Evolutionary conservation across 2,888 invertebrate genomes (phyloP), one percentile per base, ranked within the genome.

Genomic region (Stegophylla sp.): DNA sequence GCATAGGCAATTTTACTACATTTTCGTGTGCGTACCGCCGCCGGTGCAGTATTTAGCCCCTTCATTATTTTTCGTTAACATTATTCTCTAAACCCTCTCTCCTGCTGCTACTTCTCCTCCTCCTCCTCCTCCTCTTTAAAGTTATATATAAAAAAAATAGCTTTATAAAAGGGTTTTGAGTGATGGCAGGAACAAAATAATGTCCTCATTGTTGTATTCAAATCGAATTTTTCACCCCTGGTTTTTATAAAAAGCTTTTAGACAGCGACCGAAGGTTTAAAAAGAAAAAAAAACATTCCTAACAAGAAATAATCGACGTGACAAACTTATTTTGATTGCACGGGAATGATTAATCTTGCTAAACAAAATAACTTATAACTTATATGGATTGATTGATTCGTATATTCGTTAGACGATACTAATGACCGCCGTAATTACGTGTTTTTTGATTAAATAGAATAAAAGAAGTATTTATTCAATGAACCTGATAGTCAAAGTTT

Each of bases 81-180:
- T 75, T 75, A 75, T 75, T 64, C 48, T 71, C 26, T 63, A 28
- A 26, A 10, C 20, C 2, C 1, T 4, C 28, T 63, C 3, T n/a
- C n/a, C n/a, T n/a, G n/a, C n/a, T n/a, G n/a, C n/a, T n/a, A n/a
- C 3, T 13, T 7, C 43, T 56, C 43, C 13, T 20, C 26, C 2
- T 3, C 13, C 28, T 63, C 3, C 3, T 13, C 4, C 43, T 56
- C 43, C 13, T 20, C 26, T 69, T 20, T 61, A 59, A 34, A 34
- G 17, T 73, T 13, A 26, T 26, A 13, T 1, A 51, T 23, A 59
- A 73, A 59, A 71, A 53, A 34, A 34, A 26, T 73, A 63, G 17
- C 61, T 34, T 63, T 53, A 43, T 76, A 51, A 76, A 76, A 69
- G 59, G 69, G 51, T 79, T 69, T 77, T 79, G 79, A 79, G 48